Evolutionary conservation across 2,113 vertebrate species (phyloP).

Genomic region (Ursus arctos): DNA sequence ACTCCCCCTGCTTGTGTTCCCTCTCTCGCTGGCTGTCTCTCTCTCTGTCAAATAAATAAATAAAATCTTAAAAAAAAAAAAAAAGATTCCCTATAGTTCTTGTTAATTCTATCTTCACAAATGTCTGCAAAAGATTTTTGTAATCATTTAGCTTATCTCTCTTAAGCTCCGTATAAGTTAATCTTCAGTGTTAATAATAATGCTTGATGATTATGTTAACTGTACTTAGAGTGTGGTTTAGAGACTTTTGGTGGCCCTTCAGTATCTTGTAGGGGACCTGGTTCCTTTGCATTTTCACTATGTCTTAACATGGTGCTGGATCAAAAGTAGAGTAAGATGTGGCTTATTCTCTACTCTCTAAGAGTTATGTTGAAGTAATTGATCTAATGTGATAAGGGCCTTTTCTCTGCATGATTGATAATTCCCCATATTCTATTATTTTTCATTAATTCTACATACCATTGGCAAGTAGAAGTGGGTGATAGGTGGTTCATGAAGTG

Average conservation of each 20-base stretch:
- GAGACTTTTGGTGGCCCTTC: not conserved
- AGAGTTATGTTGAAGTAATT: slow-evolving; percentile 24
- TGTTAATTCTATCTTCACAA: not conserved
- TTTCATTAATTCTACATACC: slow-evolving; percentile 19
- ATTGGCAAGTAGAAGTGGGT: not conserved
- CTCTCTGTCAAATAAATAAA: too few species aligned
- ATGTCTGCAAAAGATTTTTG: slow-evolving; percentile 16
- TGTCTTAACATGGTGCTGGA: slow-evolving; percentile 36
- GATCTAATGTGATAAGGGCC: not conserved
- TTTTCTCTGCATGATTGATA: slow-evolving; percentile 2
- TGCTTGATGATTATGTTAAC: slow-evolving; percentile 38
- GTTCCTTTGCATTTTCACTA: slow-evolving; percentile 24
- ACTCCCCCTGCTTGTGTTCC: too few species aligned
- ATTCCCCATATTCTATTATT: slow-evolving; percentile 10
- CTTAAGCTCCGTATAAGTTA: slow-evolving; percentile 37
- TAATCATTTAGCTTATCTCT: slow-evolving; percentile 31
- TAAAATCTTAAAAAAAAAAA: too few species aligned
- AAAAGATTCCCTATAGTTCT: not conserved
- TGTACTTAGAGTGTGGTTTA: slow-evolving; percentile 30
- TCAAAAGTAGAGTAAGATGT: not conserved
- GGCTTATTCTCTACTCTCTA: not conserved
- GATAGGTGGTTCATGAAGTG: not conserved
- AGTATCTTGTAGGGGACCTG: not conserved
- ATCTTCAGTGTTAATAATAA: slow-evolving; percentile 10
- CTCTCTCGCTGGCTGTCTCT: too few species aligned